phyloP scores from a whole-genome alignment of 2,113 vertebrate species.

The Oryzias celebensis region DNA sequence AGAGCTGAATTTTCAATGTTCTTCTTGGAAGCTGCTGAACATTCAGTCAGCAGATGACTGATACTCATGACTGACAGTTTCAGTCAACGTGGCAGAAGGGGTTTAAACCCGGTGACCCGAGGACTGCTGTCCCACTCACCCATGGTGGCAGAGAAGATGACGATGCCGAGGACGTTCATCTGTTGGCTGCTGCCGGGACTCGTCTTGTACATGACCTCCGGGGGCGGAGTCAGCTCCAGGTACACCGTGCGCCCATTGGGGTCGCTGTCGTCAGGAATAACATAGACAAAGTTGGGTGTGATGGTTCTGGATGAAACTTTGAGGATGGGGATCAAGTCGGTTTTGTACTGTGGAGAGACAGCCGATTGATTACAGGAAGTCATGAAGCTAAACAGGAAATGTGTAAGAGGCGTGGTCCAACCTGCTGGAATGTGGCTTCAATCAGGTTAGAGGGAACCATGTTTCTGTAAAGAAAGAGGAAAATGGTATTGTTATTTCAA shows the following conservation, averaged over 20 bases:
- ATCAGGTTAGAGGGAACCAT: conserved; percentile 91
- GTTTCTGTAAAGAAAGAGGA: conserved; percentile 74
- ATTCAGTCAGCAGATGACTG: no score
- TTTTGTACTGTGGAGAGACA: conserved; percentile 81
- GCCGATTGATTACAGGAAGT: background rate
- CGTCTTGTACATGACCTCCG: conserved; percentile 81
- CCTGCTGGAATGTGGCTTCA: conserved; percentile 90
- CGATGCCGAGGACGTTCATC: conserved; percentile 90
- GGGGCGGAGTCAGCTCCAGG: conserved; percentile 83
- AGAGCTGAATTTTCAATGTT: no score
- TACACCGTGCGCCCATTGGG: conserved; percentile 76
- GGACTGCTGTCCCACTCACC: conserved; percentile 65
- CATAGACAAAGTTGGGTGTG: conserved; percentile 80
- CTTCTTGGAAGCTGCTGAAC: no score
- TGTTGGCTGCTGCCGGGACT: conserved; percentile 85
- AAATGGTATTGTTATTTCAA: background rate
- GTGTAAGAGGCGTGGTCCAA: conserved; percentile 31
- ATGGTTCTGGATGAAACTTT: conserved; percentile 60
- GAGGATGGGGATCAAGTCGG: conserved; percentile 79
- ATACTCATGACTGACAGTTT: no score
- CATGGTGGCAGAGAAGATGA: conserved; percentile 90
- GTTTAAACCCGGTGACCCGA: background rate
- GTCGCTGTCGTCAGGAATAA: conserved; percentile 77
- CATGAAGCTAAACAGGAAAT: background rate
- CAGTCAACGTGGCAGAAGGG: no score